Evolutionary conservation across 2,888 invertebrate species (phyloP).

Genomic region (Clusia tigrina): DNA sequence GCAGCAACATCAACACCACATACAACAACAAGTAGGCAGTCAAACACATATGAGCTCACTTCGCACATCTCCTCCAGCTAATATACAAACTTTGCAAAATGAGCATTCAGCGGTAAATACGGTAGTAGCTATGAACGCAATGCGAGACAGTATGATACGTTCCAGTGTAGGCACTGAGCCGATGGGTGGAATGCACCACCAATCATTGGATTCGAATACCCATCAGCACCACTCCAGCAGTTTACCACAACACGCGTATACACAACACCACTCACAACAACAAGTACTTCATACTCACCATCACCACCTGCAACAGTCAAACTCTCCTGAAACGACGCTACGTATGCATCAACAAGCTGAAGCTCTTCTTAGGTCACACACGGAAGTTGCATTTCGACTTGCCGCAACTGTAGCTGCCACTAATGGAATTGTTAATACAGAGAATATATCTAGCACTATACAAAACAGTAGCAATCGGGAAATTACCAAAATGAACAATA

Average conservation of each 20-base stretch:
- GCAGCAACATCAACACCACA: constrained; percentile 20
- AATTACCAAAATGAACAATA: constrained; percentile 8
- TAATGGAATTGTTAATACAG: constrained; percentile 29
- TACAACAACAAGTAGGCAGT: constrained; percentile 21
- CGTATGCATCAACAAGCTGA: constrained; percentile 85
- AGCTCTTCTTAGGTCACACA: constrained; percentile 82
- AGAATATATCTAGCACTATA: constrained; percentile 49
- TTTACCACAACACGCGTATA: constrained; percentile 30
- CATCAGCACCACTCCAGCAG: constrained; percentile 39
- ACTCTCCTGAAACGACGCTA: constrained; percentile 66
- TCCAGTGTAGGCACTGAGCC: constrained; percentile 64
- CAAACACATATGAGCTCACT: constrained; percentile 20
- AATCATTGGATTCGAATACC: constrained; percentile 45
- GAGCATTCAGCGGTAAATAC: constrained; percentile 62
- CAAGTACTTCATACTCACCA: constrained; percentile 39
- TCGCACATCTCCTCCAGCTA: constrained; percentile 41
- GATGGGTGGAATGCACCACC: constrained; percentile 40
- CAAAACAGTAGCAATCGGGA: constrained; percentile 23
- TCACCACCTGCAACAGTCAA: constrained; percentile 42
- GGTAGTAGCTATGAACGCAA: constrained; percentile 70
- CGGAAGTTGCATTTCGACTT: constrained; percentile 82
- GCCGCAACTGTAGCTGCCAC: constrained; percentile 77
- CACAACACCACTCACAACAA: constrained; percentile 53
- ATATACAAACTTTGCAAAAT: constrained; percentile 48
- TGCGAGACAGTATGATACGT: constrained; percentile 68